phyloP scores from a whole-genome alignment of 2,113 vertebrate species.

The Microcebus ravelobensis region DNA sequence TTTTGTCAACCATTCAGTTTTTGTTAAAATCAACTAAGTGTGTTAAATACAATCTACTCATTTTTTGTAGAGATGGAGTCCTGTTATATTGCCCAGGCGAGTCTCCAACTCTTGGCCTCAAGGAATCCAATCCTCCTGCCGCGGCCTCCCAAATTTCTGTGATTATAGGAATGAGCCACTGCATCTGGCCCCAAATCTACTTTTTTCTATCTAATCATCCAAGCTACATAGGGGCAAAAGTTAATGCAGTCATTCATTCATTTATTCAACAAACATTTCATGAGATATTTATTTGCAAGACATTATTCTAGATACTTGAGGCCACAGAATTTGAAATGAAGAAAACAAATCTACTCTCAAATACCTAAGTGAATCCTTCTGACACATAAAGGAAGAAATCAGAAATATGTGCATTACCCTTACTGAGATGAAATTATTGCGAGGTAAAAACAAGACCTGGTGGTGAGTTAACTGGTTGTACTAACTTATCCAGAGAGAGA shows the following conservation, averaged over 20 bases:
- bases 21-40: conserved; percentile 21
- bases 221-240: background rate
- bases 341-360: background rate
- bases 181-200: background rate
- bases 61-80: too few species aligned
- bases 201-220: background rate
- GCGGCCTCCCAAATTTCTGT: too few species aligned
- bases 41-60: background rate
- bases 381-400: background rate
- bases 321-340: background rate
- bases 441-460: background rate
- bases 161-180: too few species aligned
- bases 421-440: background rate
- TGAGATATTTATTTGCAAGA: background rate
- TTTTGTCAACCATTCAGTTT: background rate
- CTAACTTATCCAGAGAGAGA: background rate
- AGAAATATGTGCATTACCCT: background rate
- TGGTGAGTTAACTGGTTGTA: background rate
- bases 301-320: conserved; percentile 7
- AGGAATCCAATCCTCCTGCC: too few species aligned
- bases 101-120: too few species aligned
- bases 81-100: too few species aligned
- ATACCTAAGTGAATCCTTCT: background rate
- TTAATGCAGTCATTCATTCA: background rate
- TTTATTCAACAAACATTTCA: conserved; percentile 7